Evolutionary conservation across 2,888 invertebrate species (phyloP), one percentile per base, ranked within the genome.

Genomic region (Ectemnius lituratus): DNA sequence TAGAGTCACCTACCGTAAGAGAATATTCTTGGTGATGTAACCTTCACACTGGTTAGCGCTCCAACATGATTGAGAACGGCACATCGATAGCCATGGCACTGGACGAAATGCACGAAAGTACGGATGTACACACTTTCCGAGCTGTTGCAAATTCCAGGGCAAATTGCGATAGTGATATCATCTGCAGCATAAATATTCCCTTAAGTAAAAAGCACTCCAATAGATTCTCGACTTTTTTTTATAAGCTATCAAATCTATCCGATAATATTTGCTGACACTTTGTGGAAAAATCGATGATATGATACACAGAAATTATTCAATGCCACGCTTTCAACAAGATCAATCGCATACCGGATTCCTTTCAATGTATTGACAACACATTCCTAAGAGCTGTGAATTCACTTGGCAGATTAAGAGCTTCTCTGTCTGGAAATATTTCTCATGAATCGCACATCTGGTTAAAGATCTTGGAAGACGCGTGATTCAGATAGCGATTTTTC

Each of bases 31-130:
- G 95, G 94, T 65, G 97, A 94, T 6, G 98, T 97, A 37, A 98
- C 95, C 75, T 95, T 95, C 67, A 98, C 96, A 90, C 96, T 95
- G 81, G 94, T 93, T 65, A 98, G 92, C 4, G 97, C 97, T 13
- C 98, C 98, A 77, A 98, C 95, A 90, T 98, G 98, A 92, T 98
- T 98, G 81, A 98, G 93, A 28, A 98, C 98, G 4, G 97, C 97
- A 90, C 97, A 97, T 78, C 98, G 93, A 92, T 96, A 98, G 1
- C 98, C 98, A 89, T 96, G 95, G 84, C 95, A 95, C 90, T 97
- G 97, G 14, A 97, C 97, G 91, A 97, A 96, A 88, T 97, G 96
- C 11, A 98, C 97, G 91, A 97, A 97, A 18, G 98, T 97, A 76
- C 98, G 93, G 76, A 98, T 97, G 91, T 98, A 98, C 64, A 97